Evolutionary conservation across 92 coral and sea anemone genomes (phyloP), one percentile per base, ranked within the genome.

Genomic region (Zoanthus gigantus): DNA sequence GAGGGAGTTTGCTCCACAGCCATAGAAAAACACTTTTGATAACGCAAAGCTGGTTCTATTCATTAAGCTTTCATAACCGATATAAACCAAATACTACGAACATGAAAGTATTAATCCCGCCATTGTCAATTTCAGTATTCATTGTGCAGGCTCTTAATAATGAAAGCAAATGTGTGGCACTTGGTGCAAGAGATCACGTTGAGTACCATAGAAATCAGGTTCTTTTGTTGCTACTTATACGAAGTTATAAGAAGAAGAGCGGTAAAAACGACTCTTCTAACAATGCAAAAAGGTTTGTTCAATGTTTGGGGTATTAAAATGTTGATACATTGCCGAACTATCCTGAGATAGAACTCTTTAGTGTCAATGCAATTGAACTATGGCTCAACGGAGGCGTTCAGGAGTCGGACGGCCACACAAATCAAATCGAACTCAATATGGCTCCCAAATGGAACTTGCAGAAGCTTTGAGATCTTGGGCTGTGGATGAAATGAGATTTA

Each of bases 401-500:
- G 75, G 75, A 14, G 13, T 16, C 31, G 74, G 65, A 45, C 85
- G 85, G 14, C 3, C 85, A 44, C 75, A 65, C 6, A 66, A 66
- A 67, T 81, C 85, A 45, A 45, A 73, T 31, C 74, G 75, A 81
- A 63, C 34, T 45, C 75, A 48, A 46, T 37, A 67, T 67, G 85
- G 18, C 42, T 47, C 46, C 46, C 75, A 67, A 8, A 48, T 18
- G 18, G 73, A 94, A 53, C 83, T 94, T 18, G 91, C 94, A 9
- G 83, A 86, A 23, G 88, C 83, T 46, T 93, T 97, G 54, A 92
- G 94, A 17, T 68, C 84, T 11, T 97, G 99, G 99, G 98, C 99
- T 13, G 14, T 95, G 72, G 97, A 95, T 11, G 98, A 97, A 86
- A 93, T 95, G 99, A 90, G 95, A 63, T 95, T 95, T 75, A 89